Percentiles rank a stretch among this genome's conserved stretches.
phyloP scores from a whole-genome alignment of 2,113 vertebrate genomes.

The Marmota monax region DNA sequence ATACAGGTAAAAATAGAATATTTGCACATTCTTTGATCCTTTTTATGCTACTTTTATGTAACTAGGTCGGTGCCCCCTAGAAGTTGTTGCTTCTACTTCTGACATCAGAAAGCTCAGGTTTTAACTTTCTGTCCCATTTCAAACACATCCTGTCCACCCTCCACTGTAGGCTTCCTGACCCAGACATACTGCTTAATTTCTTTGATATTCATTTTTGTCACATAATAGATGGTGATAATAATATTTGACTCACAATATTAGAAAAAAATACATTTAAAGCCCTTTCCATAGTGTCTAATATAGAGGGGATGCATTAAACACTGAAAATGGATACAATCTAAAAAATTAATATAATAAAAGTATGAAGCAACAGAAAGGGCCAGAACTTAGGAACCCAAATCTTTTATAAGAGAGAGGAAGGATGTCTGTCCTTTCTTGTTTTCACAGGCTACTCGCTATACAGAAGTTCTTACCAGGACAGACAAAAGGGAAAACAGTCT shows the following conservation, averaged over 20 bases:
- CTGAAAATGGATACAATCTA: background rate
- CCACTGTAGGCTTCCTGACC: background rate
- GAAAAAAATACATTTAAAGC: background rate
- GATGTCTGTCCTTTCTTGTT: background rate
- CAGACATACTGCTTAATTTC: background rate
- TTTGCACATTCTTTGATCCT: background rate
- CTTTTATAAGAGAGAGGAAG: background rate
- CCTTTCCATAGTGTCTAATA: background rate
- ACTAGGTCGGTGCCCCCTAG: background rate
- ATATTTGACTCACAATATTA: background rate
- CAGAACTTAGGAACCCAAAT: background rate
- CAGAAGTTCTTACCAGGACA: background rate
- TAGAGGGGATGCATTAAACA: background rate
- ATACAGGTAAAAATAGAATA: background rate
- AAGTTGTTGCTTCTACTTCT: background rate
- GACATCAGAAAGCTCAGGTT: background rate
- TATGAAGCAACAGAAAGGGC: accelerated
- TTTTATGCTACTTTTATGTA: background rate
- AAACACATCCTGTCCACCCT: background rate
- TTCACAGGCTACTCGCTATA: background rate
- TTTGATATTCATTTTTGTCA: background rate
- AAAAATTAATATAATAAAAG: background rate
- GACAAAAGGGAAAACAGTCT: accelerated
- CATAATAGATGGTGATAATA: background rate
- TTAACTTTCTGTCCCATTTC: background rate